Evolutionary conservation across 2,888 invertebrate genomes (phyloP).

Genomic region (Cantharis rufa): DNA sequence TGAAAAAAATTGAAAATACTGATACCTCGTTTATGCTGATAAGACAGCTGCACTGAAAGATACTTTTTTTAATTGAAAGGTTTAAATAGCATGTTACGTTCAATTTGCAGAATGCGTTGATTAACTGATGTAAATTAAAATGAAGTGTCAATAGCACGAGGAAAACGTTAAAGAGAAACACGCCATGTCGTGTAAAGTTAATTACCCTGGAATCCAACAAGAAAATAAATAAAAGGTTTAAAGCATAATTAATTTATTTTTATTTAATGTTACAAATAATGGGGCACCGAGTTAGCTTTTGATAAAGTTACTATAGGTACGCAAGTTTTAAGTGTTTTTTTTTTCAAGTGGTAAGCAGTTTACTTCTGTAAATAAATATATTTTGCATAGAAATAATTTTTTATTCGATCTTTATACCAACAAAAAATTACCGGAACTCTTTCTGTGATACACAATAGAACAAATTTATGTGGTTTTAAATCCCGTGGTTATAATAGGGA

Average conservation of each 20-base stretch:
- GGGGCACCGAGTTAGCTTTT: background rate
- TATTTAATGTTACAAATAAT: background rate
- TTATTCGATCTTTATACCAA: background rate
- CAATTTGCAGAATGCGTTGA: background rate
- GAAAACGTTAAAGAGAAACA: background rate
- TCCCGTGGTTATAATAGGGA: background rate
- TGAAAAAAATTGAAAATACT: background rate
- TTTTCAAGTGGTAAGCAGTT: background rate
- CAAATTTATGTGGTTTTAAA: background rate
- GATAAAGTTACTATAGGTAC: background rate
- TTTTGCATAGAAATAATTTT: background rate
- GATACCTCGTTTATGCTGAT: background rate
- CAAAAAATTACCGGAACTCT: background rate
- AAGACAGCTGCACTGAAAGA: background rate
- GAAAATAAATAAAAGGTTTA: background rate
- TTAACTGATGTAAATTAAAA: background rate
- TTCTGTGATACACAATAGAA: background rate
- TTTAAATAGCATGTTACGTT: background rate
- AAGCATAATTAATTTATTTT: background rate
- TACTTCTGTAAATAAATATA: background rate
- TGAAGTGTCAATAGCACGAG: conserved; percentile 1
- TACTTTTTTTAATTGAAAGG: background rate
- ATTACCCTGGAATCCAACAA: background rate
- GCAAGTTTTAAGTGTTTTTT: background rate
- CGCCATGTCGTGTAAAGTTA: background rate